These are phyloP conservation scores for Aptenodytes patagonicus DNA, from an alignment of 2,113 vertebrate genomes.

Conservation along the genomic window DNA sequence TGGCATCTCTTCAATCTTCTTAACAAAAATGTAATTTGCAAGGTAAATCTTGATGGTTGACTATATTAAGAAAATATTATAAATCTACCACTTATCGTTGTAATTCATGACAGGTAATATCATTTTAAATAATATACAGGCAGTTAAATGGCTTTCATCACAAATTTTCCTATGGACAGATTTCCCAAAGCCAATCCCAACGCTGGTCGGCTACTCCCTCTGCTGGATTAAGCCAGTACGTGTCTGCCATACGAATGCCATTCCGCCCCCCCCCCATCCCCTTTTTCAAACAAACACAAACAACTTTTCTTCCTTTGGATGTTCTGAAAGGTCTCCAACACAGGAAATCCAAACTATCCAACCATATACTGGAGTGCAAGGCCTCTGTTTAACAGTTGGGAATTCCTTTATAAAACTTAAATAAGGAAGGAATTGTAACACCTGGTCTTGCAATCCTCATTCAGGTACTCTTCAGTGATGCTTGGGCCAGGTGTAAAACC, in stretches of 20 bases:
- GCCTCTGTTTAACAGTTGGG: not conserved
- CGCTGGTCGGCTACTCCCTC: slow-evolving; percentile 22
- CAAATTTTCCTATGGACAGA: not conserved
- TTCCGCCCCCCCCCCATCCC: no score
- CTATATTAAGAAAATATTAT: not conserved
- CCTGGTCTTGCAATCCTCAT: not conserved
- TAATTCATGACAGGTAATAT: not conserved
- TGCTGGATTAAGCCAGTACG: slow-evolving; percentile 24
- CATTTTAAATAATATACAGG: not conserved
- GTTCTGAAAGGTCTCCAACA: not conserved
- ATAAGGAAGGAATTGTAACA: not conserved
- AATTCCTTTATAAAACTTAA: not conserved
- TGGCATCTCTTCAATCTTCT: not conserved
- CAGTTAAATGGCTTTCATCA: not conserved
- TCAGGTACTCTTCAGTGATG: not conserved
- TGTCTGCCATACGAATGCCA: not conserved
- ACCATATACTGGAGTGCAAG: not conserved
- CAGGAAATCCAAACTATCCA: not conserved
- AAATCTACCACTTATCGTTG: not conserved
- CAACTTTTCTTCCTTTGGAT: not conserved
- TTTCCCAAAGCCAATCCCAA: not conserved
- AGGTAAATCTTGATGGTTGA: not conserved
- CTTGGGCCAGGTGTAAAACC: not conserved
- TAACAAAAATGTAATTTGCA: not conserved
- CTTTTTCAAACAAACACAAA: not conserved